Evolutionary conservation across 2,888 invertebrate genomes (phyloP).

Genomic region (Philaethria dido): DNA sequence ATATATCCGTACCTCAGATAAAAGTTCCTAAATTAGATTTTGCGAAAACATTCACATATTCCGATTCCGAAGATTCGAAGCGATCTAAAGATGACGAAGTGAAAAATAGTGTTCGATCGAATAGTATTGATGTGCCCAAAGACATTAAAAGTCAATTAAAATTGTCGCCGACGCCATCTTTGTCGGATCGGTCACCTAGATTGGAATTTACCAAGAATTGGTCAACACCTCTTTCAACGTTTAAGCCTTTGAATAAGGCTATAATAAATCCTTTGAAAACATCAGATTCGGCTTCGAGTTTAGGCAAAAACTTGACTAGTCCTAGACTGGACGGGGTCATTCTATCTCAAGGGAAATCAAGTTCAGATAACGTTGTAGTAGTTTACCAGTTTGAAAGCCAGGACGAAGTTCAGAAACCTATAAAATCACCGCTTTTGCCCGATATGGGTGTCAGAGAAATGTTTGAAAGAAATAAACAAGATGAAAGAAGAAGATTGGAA

Average conservation of each 20-base stretch:
- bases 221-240: slow-evolving; percentile 67
- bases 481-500: slow-evolving; percentile 68
- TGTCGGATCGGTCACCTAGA: slow-evolving; percentile 66
- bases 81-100: slow-evolving; percentile 58
- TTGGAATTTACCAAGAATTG: slow-evolving; percentile 68
- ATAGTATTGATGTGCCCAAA: slow-evolving; percentile 57
- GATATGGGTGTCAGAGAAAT: slow-evolving; percentile 72
- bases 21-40: slow-evolving; percentile 74
- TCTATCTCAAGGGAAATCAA: slow-evolving; percentile 75
- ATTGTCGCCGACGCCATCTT: slow-evolving; percentile 66
- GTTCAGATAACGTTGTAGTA: slow-evolving; percentile 73
- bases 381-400: slow-evolving; percentile 76
- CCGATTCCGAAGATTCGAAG: slow-evolving; percentile 69
- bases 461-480: slow-evolving; percentile 70
- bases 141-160: slow-evolving; percentile 59
- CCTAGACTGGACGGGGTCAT: slow-evolving; percentile 76
- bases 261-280: slow-evolving; percentile 59
- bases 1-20: slow-evolving; percentile 65
- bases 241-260: slow-evolving; percentile 65
- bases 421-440: slow-evolving; percentile 68
- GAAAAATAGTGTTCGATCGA: slow-evolving; percentile 52
- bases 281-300: slow-evolving; percentile 65
- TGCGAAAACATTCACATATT: slow-evolving; percentile 53
- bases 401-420: slow-evolving; percentile 63
- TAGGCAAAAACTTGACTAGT: slow-evolving; percentile 65